A percentile compares a stretch with the other conserved stretches of the same genome.
Conservation (phyloP, 2,888 invertebrate species). For the Noctua comes region DNA sequence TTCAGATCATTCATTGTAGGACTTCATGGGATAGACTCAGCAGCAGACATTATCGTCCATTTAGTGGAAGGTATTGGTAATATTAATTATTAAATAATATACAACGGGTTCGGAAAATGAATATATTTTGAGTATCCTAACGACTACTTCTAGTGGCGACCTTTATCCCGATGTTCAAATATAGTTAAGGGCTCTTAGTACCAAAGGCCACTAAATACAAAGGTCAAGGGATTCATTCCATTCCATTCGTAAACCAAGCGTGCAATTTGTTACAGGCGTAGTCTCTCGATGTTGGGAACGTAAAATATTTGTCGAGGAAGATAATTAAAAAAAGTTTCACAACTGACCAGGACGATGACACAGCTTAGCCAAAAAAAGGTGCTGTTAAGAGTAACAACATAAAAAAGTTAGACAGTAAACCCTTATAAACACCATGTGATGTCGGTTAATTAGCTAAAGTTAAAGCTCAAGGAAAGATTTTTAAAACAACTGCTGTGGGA, state of each 20-base stretch:
- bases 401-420: constrained; percentile 1
- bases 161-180: constrained; percentile 53
- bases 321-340: not conserved
- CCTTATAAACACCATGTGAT: constrained; percentile 10
- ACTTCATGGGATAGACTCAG: constrained; percentile 26
- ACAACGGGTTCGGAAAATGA: constrained; percentile 19
- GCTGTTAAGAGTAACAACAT: not conserved
- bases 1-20: constrained; percentile 12
- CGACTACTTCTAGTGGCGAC: constrained; percentile 16
- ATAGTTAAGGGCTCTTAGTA: constrained; percentile 50
- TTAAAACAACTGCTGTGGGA: constrained; percentile 38
- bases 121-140: constrained; percentile 28
- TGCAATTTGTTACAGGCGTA: constrained; percentile 62
- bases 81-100: too few species aligned
- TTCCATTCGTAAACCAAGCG: constrained; percentile 67
- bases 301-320: not conserved
- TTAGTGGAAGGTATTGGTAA: constrained; percentile 13
- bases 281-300: constrained; percentile 26
- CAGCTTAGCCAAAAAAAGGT: not conserved
- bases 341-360: not conserved
- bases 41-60: constrained; percentile 2
- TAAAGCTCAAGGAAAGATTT: constrained; percentile 37
- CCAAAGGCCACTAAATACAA: constrained; percentile 54
- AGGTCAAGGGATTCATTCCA: constrained; percentile 65
- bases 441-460: constrained; percentile 54